A percentile compares a stretch with the other conserved stretches of the same genome.
phyloP scores from a whole-genome alignment of 1,140 invertebrate genomes.

The Archegozetes longisetosus region DNA sequence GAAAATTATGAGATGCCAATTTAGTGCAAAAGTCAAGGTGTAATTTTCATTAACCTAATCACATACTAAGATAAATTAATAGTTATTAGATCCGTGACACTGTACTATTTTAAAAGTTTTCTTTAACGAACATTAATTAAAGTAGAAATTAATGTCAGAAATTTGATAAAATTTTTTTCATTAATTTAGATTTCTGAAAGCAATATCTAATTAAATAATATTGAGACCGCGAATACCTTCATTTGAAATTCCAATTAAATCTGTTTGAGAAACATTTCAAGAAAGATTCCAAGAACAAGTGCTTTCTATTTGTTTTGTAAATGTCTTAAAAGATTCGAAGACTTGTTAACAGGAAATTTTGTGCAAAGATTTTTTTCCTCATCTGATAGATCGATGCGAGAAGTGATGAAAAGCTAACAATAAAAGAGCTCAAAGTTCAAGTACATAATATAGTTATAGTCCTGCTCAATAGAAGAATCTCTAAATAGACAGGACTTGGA shows the following conservation, averaged over 20 bases:
- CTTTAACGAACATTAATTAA: too few species aligned
- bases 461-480: not conserved
- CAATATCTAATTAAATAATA: too few species aligned
- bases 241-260: not conserved
- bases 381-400: too few species aligned
- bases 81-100: too few species aligned
- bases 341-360: not conserved
- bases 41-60: too few species aligned
- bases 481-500: not conserved
- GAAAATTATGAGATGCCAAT: too few species aligned
- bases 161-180: too few species aligned
- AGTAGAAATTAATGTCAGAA: too few species aligned
- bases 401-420: not conserved
- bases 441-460: not conserved
- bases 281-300: not conserved
- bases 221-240: not conserved
- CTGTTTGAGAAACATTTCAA: not conserved
- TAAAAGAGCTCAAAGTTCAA: not conserved
- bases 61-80: too few species aligned
- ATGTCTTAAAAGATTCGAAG: not conserved
- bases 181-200: too few species aligned
- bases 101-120: too few species aligned
- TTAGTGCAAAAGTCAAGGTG: too few species aligned
- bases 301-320: not conserved
- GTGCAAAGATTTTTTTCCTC: not conserved